Base-by-base conservation (phyloP, 2,888 invertebrate species). In the Cepaea hortensis region DNA sequence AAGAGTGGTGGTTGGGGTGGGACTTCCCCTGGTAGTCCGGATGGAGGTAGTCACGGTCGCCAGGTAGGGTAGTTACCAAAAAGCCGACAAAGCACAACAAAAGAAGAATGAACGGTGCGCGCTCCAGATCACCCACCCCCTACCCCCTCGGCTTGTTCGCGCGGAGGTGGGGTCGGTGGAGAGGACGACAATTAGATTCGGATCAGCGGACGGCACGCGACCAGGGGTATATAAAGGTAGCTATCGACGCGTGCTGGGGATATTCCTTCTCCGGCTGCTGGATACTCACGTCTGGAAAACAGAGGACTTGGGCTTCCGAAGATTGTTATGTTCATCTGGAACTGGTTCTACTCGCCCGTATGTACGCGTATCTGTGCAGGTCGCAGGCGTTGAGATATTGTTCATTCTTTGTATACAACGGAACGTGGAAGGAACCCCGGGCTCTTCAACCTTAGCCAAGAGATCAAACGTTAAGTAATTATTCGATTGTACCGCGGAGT, bases 171-270 rank as follows among this genome's bases (percentile, higher is more conserved):
- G 62, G 62, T 55, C 48, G 61, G 5, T 11, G 48, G 48, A 35
- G 35, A 6, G n/a, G 50, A 79, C 23, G 55, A 73, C 83, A 73
- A 83, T 73, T 83, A 73, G 81, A 61, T 20, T 55, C 62, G 79
- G 85, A 70, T 70, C 85, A 85, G 46, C 77, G 70, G 35, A 50
- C 81, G 85, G 81, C 85, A 85, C 85, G 85, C 85, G 85, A 85
- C 85, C 85, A 62, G 81, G 80, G 62, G 62, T 80, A 85, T 85
- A 85, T 81, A 73, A 73, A 3, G 46, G 50, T 46, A 20, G 85
- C 79, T 77, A 70, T 70, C n/a, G 81, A 35, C 85, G 73, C 85
- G 85, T 81, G 85, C 85, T 55, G 7, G 4, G 35, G 77, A 4
- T 62, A 35, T 4, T 35, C 77, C 55, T 55, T 62, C 61, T 55